Evolutionary conservation across 2,888 invertebrate species (phyloP), one percentile per base, ranked within the genome.

Genomic region (Dusona sp.): DNA sequence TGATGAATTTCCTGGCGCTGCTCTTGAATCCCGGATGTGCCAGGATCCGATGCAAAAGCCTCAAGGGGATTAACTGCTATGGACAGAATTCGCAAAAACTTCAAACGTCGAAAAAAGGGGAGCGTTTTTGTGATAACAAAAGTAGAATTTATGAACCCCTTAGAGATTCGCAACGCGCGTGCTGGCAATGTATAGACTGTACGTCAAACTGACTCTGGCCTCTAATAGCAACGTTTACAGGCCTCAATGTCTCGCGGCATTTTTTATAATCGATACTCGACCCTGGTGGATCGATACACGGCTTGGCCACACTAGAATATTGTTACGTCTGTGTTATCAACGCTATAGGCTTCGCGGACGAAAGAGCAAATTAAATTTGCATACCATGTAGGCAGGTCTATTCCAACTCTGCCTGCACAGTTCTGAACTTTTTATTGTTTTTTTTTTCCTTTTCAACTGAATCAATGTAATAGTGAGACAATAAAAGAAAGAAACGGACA

Each of bases 21-120:
- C 29, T 84, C 84, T 75, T 79, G 82, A 78, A 79, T 89, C 86
- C 57, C 74, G 84, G 81, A 87, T 25, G 81, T 75, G 19, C 73
- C 88, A 33, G 88, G 86, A 74, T 87, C 89, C 84, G 91, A 79
- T 61, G 84, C 90, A 78, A 90, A 92, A 36, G 85, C 87, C 61
- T 92, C 92, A 85, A 92, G 86, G 80, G 91, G 91, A 89, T 90
- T 91, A 36, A 88, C 90, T 36, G 85, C 92, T 92, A 88, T 82
- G 88, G 88, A 22, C 73, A 86, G 7, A 61, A 54, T 38, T 36
- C 36, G 61, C 42, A 9, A 48, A 61, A 64, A 16, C 51, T 13
- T 48, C 36, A 73, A 80, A 68, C n/a, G 9, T 29, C 57, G 22
- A 22, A 22, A 54, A n/a, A 33, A 19, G 64, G n/a, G 13, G 6